Evolutionary conservation across 2,113 vertebrate species (phyloP), one percentile per base, ranked within the genome.

Genomic region (Panthera tigris): DNA sequence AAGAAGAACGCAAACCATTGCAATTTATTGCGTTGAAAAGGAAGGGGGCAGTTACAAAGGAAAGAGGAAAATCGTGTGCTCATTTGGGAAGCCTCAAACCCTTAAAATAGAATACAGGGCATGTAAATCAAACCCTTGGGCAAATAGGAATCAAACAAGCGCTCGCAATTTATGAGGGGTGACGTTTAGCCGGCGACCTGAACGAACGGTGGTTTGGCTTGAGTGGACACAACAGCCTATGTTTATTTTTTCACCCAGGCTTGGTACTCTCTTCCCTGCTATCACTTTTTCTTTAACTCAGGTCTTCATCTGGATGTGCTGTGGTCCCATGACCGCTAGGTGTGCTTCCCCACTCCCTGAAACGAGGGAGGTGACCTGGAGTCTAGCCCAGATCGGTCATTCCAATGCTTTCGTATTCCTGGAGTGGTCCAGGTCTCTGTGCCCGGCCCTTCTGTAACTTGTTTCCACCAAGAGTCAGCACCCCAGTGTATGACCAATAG

Each of bases 71-170:
- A 27, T 16, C 1, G 0, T 52, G 55, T 81, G 66, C 48, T 89
- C 63, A 33, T 57, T 89, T 45, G 63, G 39, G 86, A 95, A 96
- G 48, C 41, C 65, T 29, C 1, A 50, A 92, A 92, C 61, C 29
- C 69, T 94, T 91, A 83, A 71, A 89, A 92, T 57, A 97, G 96
- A 93, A 94, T 45, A 71, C 45, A 73, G 73, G 78, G 41, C 82
- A 57, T 81, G 6, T n/a, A 68, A 91, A 84, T 27, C 15, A 81
- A 76, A 90, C 33, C 23, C 76, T 68, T 27, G 1, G 25, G 83
- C 23, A 65, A 95, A 65, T 66, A 45, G 50, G 63, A 84, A 63
- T 8, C 50, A n/a, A 91, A 93, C 57, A 48, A 41, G 41, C 39
- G 21, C 25, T 89, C 23, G 5, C 4, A 18, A 18, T n/a, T 71